phyloP scores from a whole-genome alignment of 2,797 vertebrate species.

The Denticeps clupeoides region DNA sequence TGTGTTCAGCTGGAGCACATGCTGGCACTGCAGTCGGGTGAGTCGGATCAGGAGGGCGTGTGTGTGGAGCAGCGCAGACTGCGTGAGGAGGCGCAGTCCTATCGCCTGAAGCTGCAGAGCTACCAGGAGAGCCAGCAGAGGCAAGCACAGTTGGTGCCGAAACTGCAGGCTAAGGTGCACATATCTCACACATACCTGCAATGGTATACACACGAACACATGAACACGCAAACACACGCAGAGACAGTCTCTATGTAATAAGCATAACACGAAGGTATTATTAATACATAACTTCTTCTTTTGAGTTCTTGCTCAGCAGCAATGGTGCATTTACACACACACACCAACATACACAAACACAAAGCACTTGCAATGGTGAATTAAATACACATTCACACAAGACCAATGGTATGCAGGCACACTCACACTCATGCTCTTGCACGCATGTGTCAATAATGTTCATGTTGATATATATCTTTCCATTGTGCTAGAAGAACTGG shows the following conservation, averaged over 20 bases:
- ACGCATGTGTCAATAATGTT: no score
- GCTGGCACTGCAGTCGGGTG: constrained; percentile 40
- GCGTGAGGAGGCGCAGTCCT: constrained; percentile 46
- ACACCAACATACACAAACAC: background rate
- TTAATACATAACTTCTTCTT: no score
- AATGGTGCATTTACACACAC: no score
- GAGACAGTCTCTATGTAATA: no score
- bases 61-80: constrained; percentile 37
- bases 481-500: no score
- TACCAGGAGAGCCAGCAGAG: constrained; percentile 69
- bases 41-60: constrained; percentile 46
- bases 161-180: constrained; percentile 64
- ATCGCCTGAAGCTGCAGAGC: constrained; percentile 54
- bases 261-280: no score
- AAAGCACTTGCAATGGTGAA: no score
- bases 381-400: background rate
- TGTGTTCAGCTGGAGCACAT: constrained; percentile 63
- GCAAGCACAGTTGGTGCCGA: constrained; percentile 67
- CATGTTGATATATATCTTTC: no score
- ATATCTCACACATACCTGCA: no score
- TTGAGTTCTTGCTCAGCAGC: no score
- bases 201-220: no score
- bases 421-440: background rate
- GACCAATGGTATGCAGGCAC: background rate
- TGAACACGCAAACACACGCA: no score